phyloP scores from a whole-genome alignment of 2,113 vertebrate genomes.

The Carassius carassius region DNA sequence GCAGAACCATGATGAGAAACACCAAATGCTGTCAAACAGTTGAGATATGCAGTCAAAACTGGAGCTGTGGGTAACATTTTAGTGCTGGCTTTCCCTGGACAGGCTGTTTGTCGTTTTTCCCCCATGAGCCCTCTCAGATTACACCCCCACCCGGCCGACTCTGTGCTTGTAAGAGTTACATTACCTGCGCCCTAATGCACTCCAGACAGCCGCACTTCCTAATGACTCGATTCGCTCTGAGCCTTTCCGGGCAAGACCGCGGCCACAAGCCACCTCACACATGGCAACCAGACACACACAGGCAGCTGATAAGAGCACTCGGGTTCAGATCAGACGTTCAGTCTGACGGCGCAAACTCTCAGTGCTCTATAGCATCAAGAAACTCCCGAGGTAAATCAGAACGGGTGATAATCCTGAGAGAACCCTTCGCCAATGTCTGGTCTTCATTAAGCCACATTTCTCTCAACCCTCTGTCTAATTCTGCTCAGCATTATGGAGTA shows the following conservation, averaged over 20 bases:
- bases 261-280: slow-evolving; percentile 72
- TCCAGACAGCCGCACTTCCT: slow-evolving; percentile 81
- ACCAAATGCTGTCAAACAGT: slow-evolving; percentile 68
- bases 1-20: slow-evolving; percentile 65
- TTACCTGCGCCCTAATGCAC: slow-evolving; percentile 77
- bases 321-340: slow-evolving; percentile 43
- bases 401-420: slow-evolving; percentile 41
- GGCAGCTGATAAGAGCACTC: slow-evolving; percentile 50
- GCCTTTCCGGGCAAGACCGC: slow-evolving; percentile 79
- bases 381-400: slow-evolving; percentile 58
- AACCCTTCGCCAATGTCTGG: slow-evolving; percentile 60
- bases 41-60: slow-evolving; percentile 66
- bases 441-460: slow-evolving; percentile 66
- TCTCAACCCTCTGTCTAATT: slow-evolving; percentile 54
- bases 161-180: slow-evolving; percentile 75
- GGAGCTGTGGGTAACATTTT: slow-evolving; percentile 60
- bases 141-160: slow-evolving; percentile 54
- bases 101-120: slow-evolving; percentile 32
- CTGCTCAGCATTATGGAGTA: slow-evolving; percentile 47
- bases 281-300: slow-evolving; percentile 53
- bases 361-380: slow-evolving; percentile 47
- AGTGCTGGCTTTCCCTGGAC: slow-evolving; percentile 51
- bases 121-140: slow-evolving; percentile 19
- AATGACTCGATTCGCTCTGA: slow-evolving; percentile 79
- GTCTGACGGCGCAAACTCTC: slow-evolving; percentile 5